These are phyloP conservation scores for Aptenodytes patagonicus DNA, from an alignment of 2,113 vertebrate genomes.

Conservation along the genomic window DNA sequence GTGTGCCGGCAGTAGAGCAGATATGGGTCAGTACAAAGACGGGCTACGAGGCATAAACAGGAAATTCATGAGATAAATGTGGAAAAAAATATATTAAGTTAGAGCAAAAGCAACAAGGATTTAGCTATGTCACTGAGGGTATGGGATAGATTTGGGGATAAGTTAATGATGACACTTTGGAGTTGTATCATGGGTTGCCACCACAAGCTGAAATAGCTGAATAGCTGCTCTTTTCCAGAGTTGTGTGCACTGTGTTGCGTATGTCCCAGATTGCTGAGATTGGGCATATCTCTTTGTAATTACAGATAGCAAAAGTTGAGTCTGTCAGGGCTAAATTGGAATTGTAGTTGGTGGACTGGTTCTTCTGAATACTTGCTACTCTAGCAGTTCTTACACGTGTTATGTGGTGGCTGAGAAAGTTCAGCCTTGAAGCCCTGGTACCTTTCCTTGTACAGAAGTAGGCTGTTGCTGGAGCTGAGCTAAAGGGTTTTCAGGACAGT, in stretches of 20 bases:
- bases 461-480: not conserved
- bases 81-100: not conserved
- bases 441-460: not conserved
- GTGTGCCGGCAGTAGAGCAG: not conserved
- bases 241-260: not conserved
- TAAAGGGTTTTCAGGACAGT: not conserved
- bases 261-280: not conserved
- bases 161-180: not conserved
- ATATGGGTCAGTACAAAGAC: not conserved
- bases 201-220: not conserved
- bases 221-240: not conserved
- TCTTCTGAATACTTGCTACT: not conserved
- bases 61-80: not conserved
- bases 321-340: not conserved
- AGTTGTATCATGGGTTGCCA: not conserved
- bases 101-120: not conserved
- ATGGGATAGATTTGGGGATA: not conserved
- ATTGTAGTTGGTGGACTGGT: not conserved
- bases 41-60: not conserved
- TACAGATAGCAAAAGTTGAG: not conserved
- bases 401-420: not conserved
- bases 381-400: accelerated
- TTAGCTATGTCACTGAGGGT: not conserved
- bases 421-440: not conserved
- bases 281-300: not conserved